A percentile compares a stretch with the other conserved stretches of the same genome.
These are phyloP conservation scores for Acanthoscelides obtectus DNA, from an alignment of 2,888 invertebrate genomes.

Conservation along the genomic window DNA sequence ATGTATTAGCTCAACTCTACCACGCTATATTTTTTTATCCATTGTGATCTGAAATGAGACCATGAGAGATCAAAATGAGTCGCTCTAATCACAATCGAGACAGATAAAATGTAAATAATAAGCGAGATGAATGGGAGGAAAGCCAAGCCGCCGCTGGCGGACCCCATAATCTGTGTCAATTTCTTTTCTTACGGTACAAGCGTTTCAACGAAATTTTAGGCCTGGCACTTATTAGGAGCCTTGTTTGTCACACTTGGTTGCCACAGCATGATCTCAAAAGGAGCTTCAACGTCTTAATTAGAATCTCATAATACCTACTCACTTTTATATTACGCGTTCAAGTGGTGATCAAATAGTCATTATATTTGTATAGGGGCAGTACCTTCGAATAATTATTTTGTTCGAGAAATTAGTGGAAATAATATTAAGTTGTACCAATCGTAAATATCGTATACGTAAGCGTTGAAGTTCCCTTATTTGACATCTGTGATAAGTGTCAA, in stretches of 20 bases:
- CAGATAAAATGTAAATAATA: background rate
- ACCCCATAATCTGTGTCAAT: background rate
- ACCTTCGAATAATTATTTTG: too few relatives aligned
- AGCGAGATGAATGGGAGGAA: background rate
- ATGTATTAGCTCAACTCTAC: background rate
- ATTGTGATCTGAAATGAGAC: background rate
- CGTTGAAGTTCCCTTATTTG: too few relatives aligned
- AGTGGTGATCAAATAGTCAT: background rate
- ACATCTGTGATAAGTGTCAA: too few relatives aligned
- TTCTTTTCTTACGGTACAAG: background rate
- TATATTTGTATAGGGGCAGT: too few relatives aligned
- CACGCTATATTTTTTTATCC: background rate
- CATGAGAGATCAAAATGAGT: background rate
- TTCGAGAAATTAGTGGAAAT: too few relatives aligned
- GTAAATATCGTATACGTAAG: too few relatives aligned
- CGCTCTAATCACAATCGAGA: slow-evolving; percentile 1
- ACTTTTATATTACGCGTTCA: background rate
- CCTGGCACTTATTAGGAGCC: background rate
- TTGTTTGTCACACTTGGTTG: background rate
- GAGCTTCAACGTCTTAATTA: background rate
- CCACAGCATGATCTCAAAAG: background rate
- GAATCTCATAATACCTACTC: background rate
- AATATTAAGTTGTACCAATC: too few relatives aligned
- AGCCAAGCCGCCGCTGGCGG: too few relatives aligned
- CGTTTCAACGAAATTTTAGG: background rate